Evolutionary conservation across 2,888 invertebrate species (phyloP).

Genomic region (Eustalomyia histrio): DNA sequence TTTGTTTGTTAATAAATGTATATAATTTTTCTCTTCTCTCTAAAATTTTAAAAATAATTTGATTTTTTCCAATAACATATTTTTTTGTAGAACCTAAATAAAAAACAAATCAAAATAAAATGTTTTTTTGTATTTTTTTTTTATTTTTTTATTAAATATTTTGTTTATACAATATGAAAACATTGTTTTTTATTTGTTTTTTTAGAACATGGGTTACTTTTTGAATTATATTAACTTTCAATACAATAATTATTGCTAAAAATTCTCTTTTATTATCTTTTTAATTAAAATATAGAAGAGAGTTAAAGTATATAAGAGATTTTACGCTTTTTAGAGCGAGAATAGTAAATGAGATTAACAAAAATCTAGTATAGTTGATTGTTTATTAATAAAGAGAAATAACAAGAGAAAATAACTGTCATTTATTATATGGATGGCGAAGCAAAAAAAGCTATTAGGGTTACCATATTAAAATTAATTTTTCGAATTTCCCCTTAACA

Average conservation of each 20-base stretch:
- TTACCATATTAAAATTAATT: background rate
- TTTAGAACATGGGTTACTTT: slow-evolving; percentile 59
- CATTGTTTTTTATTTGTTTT: slow-evolving; percentile 52
- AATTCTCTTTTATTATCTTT: slow-evolving; percentile 9
- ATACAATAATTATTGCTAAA: slow-evolving; percentile 56
- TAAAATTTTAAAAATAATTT: slow-evolving; percentile 61
- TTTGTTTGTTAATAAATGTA: slow-evolving; percentile 65
- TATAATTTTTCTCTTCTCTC: slow-evolving; percentile 67
- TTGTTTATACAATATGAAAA: slow-evolving; percentile 57
- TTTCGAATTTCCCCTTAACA: no score
- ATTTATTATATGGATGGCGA: background rate
- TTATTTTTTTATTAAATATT: slow-evolving; percentile 29
- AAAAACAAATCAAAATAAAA: slow-evolving; percentile 31
- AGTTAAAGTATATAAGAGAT: slow-evolving; percentile 6
- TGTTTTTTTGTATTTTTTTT: slow-evolving; percentile 22
- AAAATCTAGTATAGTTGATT: background rate
- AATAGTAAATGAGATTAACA: background rate
- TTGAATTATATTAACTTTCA: slow-evolving; percentile 37
- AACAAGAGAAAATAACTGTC: slow-evolving; percentile 21
- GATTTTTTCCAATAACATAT: slow-evolving; percentile 43
- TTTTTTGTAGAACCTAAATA: slow-evolving; percentile 9
- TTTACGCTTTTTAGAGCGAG: background rate
- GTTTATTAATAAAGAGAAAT: slow-evolving; percentile 8
- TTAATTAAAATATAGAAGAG: slow-evolving; percentile 9
- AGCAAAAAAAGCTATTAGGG: slow-evolving; percentile 4